A percentile compares a stretch with the other conserved stretches of the same genome.
These are phyloP conservation scores for Micromys minutus DNA, from an alignment of 2,113 vertebrate species.

Conservation along the genomic window DNA sequence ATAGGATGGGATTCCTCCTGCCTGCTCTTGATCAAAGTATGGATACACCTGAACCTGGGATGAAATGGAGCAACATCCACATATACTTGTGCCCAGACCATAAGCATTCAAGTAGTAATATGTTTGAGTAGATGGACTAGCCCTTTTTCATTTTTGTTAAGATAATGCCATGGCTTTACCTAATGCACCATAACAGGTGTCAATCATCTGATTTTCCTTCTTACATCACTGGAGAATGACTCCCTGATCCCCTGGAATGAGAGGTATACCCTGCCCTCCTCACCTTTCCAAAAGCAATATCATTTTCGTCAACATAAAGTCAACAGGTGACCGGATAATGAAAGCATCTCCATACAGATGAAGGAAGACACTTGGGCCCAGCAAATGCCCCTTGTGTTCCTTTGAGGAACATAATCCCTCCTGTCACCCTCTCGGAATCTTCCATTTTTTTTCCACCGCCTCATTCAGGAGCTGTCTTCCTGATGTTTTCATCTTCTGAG, in stretches of 20 bases:
- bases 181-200: neutral
- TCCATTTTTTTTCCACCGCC: neutral
- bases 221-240: neutral
- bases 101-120: neutral
- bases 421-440: neutral
- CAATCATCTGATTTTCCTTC: neutral
- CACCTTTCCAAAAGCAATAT: neutral
- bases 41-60: neutral
- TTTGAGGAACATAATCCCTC: neutral
- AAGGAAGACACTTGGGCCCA: neutral
- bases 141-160: neutral
- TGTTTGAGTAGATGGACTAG: neutral
- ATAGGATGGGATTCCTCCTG: too few relatives aligned
- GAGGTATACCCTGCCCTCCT: neutral
- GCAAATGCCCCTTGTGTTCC: neutral
- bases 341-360: neutral
- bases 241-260: neutral
- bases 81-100: neutral
- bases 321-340: neutral
- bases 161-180: neutral
- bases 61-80: neutral
- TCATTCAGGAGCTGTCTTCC: neutral
- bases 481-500: neutral
- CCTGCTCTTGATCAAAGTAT: neutral
- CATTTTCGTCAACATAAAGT: neutral